Conservation (phyloP, 2,797 vertebrate genomes). For the Micromesistius poutassou region DNA sequence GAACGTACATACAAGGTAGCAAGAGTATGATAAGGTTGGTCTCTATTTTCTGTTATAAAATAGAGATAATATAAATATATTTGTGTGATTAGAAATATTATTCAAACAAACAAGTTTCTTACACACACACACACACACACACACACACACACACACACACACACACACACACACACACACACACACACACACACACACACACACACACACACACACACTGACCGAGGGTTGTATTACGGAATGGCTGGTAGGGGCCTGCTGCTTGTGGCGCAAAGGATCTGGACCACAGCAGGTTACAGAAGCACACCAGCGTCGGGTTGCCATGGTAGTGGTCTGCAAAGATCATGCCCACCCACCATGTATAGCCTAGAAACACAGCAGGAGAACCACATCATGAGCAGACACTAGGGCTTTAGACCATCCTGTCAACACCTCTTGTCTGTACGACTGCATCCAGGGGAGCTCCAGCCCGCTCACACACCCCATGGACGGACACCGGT, state of each 20-base stretch:
- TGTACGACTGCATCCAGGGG: too few species aligned
- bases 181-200: slow-evolving; percentile 2
- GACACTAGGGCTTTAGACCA: background rate
- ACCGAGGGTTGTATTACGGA: background rate
- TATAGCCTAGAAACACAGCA: slow-evolving; percentile 71
- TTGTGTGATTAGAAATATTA: background rate
- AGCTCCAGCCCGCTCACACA: background rate
- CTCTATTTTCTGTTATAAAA: background rate
- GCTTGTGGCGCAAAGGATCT: slow-evolving; percentile 51
- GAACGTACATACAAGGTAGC: too few species aligned
- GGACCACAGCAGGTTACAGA: too few species aligned
- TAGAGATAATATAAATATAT: too few species aligned
- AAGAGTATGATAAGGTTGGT: background rate
- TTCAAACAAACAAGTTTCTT: background rate
- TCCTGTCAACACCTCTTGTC: background rate
- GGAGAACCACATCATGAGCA: background rate
- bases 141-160: too few species aligned
- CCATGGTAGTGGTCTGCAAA: slow-evolving; percentile 86
- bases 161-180: slow-evolving; percentile 2
- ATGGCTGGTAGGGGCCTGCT: background rate
- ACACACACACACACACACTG: background rate
- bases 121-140: too few species aligned
- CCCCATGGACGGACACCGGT: background rate
- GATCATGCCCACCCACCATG: slow-evolving; percentile 88
- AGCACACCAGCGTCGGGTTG: slow-evolving; percentile 86